Evolutionary conservation across 2,888 invertebrate species (phyloP).

Genomic region (Agrilus biguttatus): DNA sequence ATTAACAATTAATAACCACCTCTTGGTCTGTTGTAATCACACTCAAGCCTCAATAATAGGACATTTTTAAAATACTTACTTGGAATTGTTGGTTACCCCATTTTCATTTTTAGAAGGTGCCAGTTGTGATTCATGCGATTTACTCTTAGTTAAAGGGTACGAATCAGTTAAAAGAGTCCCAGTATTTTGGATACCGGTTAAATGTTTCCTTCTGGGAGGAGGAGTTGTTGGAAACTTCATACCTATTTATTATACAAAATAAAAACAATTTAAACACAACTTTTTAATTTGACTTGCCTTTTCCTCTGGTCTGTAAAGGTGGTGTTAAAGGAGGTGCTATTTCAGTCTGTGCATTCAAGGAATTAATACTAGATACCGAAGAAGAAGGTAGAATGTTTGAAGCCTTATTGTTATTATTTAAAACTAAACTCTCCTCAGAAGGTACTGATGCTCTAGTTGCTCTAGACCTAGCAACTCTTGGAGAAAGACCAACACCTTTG

Average conservation of each 20-base stretch:
- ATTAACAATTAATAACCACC: background rate
- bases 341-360: conserved; percentile 29
- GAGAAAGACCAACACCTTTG: conserved; percentile 33
- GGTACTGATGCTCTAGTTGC: conserved; percentile 41
- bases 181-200: conserved; percentile 25
- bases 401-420: conserved; percentile 32
- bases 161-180: conserved; percentile 34
- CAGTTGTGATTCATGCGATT: conserved; percentile 84
- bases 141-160: conserved; percentile 70
- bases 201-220: conserved; percentile 58
- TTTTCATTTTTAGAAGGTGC: conserved; percentile 49
- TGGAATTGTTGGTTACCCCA: conserved; percentile 24
- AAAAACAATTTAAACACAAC: background rate
- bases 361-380: conserved; percentile 36
- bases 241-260: conserved; percentile 20
- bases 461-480: conserved; percentile 32
- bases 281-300: conserved; percentile 22
- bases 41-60: background rate
- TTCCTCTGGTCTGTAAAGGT: conserved; percentile 25
- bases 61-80: conserved; percentile 16
- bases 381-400: conserved; percentile 36
- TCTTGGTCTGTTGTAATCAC: no score
- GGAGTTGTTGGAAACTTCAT: conserved; percentile 73
- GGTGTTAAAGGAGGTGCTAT: conserved; percentile 24
- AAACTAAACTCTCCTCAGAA: conserved; percentile 39